Percentiles rank a stretch among this genome's conserved stretches.
Evolutionary conservation across 2,888 invertebrate genomes (phyloP).

Genomic region (Gymnoscelis rufifasciata): DNA sequence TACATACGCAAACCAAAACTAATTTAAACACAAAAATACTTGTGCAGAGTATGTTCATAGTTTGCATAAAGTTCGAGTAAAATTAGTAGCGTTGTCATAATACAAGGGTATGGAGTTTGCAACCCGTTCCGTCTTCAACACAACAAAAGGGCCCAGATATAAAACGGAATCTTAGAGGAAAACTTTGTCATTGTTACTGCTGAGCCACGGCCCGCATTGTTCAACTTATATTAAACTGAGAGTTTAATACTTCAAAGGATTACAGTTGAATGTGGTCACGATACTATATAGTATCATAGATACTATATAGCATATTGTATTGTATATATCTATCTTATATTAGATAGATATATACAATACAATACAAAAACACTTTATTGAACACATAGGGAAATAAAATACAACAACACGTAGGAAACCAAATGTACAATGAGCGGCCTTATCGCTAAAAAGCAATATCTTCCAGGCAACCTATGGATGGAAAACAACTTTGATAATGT

Average conservation of each 20-base stretch:
- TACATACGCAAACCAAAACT: slow-evolving; percentile 10
- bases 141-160: slow-evolving; percentile 60
- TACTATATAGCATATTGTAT: no score
- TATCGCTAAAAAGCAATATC: no score
- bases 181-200: slow-evolving; percentile 69
- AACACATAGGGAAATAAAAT: no score
- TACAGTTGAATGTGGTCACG: slow-evolving; percentile 60
- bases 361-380: no score
- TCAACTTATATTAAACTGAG: slow-evolving; percentile 71
- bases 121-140: slow-evolving; percentile 40
- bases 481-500: no score
- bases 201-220: slow-evolving; percentile 66
- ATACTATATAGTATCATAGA: no score
- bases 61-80: slow-evolving; percentile 39
- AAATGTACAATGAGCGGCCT: no score
- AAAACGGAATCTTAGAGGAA: slow-evolving; percentile 67
- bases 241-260: slow-evolving; percentile 71
- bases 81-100: slow-evolving; percentile 54
- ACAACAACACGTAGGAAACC: no score
- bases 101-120: slow-evolving; percentile 44
- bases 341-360: no score
- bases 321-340: no score
- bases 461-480: no score
- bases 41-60: slow-evolving; percentile 24
- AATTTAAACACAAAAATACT: slow-evolving; percentile 20